Conservation (phyloP, 1,140 invertebrate genomes). For the Lethocerus indicus region DNA sequence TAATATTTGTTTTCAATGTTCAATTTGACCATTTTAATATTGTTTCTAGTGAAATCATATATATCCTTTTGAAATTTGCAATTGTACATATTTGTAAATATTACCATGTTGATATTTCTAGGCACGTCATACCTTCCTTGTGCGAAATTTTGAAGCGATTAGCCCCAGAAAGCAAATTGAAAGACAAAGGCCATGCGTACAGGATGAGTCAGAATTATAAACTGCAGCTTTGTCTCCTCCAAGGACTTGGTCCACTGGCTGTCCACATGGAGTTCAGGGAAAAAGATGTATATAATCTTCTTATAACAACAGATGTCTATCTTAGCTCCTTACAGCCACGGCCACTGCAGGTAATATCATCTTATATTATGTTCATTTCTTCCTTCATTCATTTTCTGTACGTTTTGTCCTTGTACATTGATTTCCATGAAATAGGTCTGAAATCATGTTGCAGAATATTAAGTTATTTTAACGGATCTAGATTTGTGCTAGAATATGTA, state of each 20-base stretch:
- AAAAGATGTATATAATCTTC: conserved; percentile 27
- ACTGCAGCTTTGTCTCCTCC: conserved; percentile 35
- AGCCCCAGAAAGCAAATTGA: conserved; percentile 34
- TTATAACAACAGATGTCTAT: conserved; percentile 30
- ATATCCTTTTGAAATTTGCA: too few relatives aligned
- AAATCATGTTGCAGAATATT: neutral
- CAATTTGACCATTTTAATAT: neutral
- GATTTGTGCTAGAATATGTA: too few relatives aligned
- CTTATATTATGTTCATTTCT: neutral
- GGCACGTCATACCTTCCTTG: conserved; percentile 40
- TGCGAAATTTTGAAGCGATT: conserved; percentile 30
- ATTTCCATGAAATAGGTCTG: neutral
- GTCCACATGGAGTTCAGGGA: conserved; percentile 32
- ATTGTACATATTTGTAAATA: too few relatives aligned
- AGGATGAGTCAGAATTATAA: conserved; percentile 37
- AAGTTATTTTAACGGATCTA: neutral
- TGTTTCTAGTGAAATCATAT: conserved; percentile 12
- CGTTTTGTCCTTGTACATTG: neutral
- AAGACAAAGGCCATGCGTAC: conserved; percentile 35
- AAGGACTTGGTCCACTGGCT: conserved; percentile 30
- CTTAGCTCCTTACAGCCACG: conserved; percentile 37
- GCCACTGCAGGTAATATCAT: conserved; percentile 34
- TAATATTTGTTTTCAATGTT: neutral
- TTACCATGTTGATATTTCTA: too few relatives aligned
- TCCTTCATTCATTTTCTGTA: neutral